Conservation (phyloP, 2,797 vertebrate genomes). For the Tragelaphus eurycerus region DNA sequence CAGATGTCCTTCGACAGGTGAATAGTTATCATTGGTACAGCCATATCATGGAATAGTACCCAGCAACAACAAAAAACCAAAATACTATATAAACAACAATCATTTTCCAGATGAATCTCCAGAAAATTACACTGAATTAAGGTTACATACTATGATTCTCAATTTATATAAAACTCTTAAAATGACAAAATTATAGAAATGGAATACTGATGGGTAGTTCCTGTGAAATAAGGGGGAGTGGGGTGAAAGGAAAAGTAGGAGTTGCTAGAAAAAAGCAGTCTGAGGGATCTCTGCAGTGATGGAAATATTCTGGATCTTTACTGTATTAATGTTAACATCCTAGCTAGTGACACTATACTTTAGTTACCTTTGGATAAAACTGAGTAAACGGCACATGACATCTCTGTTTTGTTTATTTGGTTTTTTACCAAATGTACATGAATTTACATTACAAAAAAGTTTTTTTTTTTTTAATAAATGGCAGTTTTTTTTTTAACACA, state of each 20-base stretch:
- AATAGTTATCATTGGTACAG: not conserved
- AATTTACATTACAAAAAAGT: not conserved
- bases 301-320: not conserved
- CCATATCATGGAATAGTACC: not conserved
- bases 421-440: not conserved
- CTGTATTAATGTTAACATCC: not conserved
- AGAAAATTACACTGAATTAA: not conserved
- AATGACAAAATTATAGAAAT: slow-evolving; percentile 26
- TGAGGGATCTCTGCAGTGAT: not conserved
- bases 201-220: not conserved
- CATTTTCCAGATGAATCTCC: not conserved
- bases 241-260: not conserved
- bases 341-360: not conserved
- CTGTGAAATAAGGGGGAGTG: not conserved
- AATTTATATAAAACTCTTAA: not conserved
- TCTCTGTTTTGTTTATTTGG: not conserved
- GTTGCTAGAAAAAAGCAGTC: not conserved
- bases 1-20: not conserved
- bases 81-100: not conserved
- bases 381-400: not conserved
- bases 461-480: not conserved
- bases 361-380: not conserved
- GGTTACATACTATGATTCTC: not conserved
- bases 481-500: not conserved
- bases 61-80: not conserved